phyloP scores from a whole-genome alignment of 2,888 invertebrate species.

The Lasioglossum marginatum region DNA sequence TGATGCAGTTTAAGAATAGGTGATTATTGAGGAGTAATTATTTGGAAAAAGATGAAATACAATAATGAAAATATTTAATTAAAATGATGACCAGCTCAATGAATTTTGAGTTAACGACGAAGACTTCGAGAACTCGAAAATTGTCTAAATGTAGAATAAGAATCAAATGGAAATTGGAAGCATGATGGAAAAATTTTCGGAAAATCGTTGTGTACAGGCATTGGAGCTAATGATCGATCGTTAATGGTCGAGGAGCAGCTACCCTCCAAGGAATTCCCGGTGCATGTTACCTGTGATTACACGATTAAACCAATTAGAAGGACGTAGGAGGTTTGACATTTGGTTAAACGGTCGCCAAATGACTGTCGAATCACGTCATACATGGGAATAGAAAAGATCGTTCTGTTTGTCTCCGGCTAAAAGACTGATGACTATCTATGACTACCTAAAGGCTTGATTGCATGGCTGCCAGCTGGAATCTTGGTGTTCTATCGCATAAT shows the following conservation, averaged over 20 bases:
- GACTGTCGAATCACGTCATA: constrained; percentile 59
- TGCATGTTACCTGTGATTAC: constrained; percentile 23
- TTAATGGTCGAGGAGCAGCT: background rate
- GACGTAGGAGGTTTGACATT: constrained; percentile 55
- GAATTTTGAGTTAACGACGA: background rate
- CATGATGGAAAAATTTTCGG: background rate
- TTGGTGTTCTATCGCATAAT: constrained; percentile 58
- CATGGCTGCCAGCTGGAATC: constrained; percentile 54
- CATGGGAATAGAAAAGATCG: constrained; percentile 69
- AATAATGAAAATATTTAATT: background rate
- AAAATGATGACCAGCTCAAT: no score
- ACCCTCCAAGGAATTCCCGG: constrained; percentile 16
- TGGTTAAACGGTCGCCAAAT: constrained; percentile 63
- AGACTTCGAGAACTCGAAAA: background rate
- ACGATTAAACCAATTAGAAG: constrained; percentile 53
- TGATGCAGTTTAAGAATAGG: background rate
- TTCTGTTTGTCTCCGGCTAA: constrained; percentile 62
- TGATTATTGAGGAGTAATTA: background rate
- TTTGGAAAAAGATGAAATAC: background rate
- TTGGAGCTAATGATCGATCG: background rate
- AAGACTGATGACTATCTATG: constrained; percentile 68
- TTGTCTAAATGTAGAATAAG: background rate
- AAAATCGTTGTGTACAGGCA: background rate
- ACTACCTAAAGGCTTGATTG: constrained; percentile 64
- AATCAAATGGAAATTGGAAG: background rate